Conservation (phyloP, 2,113 vertebrate genomes). For the Ammospiza caudacuta region DNA sequence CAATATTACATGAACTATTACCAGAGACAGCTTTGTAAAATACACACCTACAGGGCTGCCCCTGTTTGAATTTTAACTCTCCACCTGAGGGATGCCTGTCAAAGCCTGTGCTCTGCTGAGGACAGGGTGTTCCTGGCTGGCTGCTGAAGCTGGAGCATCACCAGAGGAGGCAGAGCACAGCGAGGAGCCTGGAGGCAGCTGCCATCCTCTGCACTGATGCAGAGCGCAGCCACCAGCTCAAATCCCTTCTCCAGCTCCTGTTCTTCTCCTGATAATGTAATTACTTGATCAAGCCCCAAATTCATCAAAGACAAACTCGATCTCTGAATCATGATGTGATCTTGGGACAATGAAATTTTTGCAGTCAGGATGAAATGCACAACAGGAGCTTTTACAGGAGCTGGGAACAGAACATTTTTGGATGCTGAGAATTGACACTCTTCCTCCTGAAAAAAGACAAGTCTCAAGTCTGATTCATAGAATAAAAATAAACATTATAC, state of each 20-base stretch:
- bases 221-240: background rate
- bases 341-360: background rate
- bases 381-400: background rate
- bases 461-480: background rate
- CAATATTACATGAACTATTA: background rate
- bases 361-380: background rate
- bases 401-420: background rate
- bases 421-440: background rate
- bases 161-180: background rate
- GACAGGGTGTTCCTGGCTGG: background rate
- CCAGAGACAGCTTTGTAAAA: background rate
- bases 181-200: background rate
- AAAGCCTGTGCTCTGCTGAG: background rate
- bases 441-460: background rate
- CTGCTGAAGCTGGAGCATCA: background rate
- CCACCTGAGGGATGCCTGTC: background rate
- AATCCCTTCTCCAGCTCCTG: background rate
- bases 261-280: background rate
- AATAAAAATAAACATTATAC: background rate
- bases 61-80: background rate
- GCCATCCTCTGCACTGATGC: background rate
- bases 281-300: background rate
- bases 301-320: background rate
- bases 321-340: background rate
- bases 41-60: background rate